Evolutionary conservation across 2,113 vertebrate genomes (phyloP).

Genomic region (Microtus ochrogaster): DNA sequence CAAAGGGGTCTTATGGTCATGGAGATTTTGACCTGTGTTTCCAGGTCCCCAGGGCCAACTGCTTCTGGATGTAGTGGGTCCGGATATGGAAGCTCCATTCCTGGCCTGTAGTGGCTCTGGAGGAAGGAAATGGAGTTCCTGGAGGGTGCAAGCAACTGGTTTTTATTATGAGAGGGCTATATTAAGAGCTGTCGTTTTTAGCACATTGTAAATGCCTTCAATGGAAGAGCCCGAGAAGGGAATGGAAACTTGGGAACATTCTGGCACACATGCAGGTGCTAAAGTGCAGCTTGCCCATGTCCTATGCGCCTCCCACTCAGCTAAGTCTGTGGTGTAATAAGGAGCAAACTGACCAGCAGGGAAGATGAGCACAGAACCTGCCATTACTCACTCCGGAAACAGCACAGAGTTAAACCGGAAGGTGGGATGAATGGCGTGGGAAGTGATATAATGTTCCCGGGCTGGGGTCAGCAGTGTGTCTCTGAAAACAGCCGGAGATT

Average conservation of each 20-base stretch:
- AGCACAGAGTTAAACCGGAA: background rate
- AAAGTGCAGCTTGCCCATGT: background rate
- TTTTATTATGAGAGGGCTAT: slow-evolving; percentile 80
- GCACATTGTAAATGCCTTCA: slow-evolving; percentile 14
- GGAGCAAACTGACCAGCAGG: background rate
- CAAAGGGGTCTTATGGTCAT: background rate
- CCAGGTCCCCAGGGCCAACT: background rate
- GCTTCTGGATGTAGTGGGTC: slow-evolving; percentile 44
- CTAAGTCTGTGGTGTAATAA: no score
- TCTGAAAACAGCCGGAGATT: background rate
- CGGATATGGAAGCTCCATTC: slow-evolving; percentile 1
- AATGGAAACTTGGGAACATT: background rate
- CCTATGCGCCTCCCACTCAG: background rate
- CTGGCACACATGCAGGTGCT: background rate
- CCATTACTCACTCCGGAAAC: rapidly evolving
- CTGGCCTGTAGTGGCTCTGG: background rate
- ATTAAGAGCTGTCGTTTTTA: slow-evolving; percentile 72
- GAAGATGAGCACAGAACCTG: background rate
- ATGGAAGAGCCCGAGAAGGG: slow-evolving; percentile 60
- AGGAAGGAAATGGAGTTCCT: slow-evolving; percentile 74
- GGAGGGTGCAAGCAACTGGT: slow-evolving; percentile 38
- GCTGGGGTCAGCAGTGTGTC: background rate
- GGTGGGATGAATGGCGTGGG: background rate
- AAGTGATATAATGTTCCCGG: background rate
- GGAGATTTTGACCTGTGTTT: slow-evolving; percentile 46